Evolutionary conservation across 2,797 vertebrate species (phyloP).

Genomic region (Salarias fasciatus): DNA sequence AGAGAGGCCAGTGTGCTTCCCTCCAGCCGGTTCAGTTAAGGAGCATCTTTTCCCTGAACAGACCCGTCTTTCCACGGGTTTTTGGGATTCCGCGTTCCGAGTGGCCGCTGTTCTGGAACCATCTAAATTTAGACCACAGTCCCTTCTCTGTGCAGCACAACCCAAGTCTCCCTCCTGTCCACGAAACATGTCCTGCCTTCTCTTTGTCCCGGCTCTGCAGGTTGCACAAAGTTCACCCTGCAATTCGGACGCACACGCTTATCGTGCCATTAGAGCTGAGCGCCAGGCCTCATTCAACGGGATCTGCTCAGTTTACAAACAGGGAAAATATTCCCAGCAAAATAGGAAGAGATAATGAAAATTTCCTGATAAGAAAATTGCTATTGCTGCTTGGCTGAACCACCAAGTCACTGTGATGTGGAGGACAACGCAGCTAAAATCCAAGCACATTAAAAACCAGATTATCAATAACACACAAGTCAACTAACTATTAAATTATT

Average conservation of each 20-base stretch:
- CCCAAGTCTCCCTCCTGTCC: slow-evolving; percentile 51
- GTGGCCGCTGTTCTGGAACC: slow-evolving; percentile 70
- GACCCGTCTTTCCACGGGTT: slow-evolving; percentile 34
- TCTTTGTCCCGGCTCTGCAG: slow-evolving; percentile 44
- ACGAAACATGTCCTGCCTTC: slow-evolving; percentile 51
- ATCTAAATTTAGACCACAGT: slow-evolving; percentile 72
- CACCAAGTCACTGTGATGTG: background rate
- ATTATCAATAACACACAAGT: too few relatives aligned
- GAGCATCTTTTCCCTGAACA: slow-evolving; percentile 34
- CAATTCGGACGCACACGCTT: slow-evolving; percentile 24
- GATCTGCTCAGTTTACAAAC: slow-evolving; percentile 52
- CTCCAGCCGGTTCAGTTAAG: slow-evolving; percentile 24
- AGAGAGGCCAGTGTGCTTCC: slow-evolving; percentile 22
- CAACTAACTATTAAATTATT: too few relatives aligned
- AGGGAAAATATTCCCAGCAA: slow-evolving; percentile 33
- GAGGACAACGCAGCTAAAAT: rapidly evolving
- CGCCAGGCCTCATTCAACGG: slow-evolving; percentile 32
- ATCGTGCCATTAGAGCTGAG: slow-evolving; percentile 20
- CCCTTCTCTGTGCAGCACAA: slow-evolving; percentile 53
- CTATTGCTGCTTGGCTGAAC: slow-evolving; percentile 8
- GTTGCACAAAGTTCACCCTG: slow-evolving; percentile 49
- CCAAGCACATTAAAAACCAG: background rate
- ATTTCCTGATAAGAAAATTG: slow-evolving; percentile 55
- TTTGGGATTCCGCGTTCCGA: slow-evolving; percentile 62
- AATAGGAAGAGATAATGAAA: slow-evolving; percentile 47